Evolutionary conservation across 2,888 invertebrate species (phyloP), one percentile per base, ranked within the genome.

Genomic region (Cephalotes varians): DNA sequence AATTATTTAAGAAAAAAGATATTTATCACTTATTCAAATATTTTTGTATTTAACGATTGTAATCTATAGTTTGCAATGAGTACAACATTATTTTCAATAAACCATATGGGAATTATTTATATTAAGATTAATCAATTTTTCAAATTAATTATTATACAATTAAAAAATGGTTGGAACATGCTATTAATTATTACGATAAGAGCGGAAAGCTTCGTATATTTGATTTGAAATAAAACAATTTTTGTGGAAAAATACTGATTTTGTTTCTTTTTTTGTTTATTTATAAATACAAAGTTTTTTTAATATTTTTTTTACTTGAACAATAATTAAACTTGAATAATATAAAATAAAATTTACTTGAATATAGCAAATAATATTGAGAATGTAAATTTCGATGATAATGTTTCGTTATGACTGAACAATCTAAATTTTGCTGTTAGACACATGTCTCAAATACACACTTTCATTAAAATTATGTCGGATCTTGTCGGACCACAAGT

Each of bases 1-100:
- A 92, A 92, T 92, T 92, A 92, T 21, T 34, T 60, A 88, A 86
- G 83, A 87, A 86, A 73, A 84, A 79, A 82, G 87, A 40, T 90
- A 91, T 54, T 25, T 34, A 31, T 91, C 86, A 76, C 81, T 56
- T 34, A 77, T 87, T 89, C 90, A 91, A 91, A 90, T 91, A n/a
- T 90, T 90, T 89, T 87, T 83, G 31, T 90, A 90, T 91, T 40
- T 88, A 91, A 89, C 82, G 74, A 58, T 73, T 85, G 72, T 3
- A 3, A 21, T 47, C 12, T 15, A 37, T n/a, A 74, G 1, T 37
- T 74, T 25, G 34, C 21, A 15, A 18, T 15, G 18, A n/a, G 7
- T 25, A 7, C 5, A 31, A 49, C 9, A 28, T 37, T 12, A 28
- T 76, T 51, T 51, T 2, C 12, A 49, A 74, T 37, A 64, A 64